phyloP scores from a whole-genome alignment of 2,113 vertebrate species.

The Sclerurus mexicanus region DNA sequence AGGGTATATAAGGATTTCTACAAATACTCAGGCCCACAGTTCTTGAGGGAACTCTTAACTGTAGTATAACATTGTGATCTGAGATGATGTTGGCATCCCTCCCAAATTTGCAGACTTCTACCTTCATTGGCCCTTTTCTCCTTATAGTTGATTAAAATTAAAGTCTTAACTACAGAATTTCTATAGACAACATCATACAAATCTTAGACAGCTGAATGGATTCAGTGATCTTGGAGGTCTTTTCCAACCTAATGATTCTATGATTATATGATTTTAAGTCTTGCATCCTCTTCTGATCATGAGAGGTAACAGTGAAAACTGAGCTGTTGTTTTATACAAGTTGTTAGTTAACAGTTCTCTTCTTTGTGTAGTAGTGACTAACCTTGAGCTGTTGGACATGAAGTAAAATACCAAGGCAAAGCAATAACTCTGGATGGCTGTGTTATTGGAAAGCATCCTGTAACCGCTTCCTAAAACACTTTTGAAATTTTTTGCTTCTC shows the following conservation, averaged over 20 bases:
- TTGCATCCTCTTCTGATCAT: neutral
- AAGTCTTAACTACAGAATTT: neutral
- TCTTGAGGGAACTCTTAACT: neutral
- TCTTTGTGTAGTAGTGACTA: neutral
- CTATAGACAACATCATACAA: neutral
- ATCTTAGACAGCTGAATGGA: neutral
- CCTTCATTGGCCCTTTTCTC: neutral
- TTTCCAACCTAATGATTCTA: neutral
- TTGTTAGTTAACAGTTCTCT: neutral
- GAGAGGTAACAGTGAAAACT: neutral
- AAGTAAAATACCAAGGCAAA: neutral
- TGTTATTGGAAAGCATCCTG: neutral
- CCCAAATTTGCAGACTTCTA: neutral
- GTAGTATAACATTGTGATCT: neutral
- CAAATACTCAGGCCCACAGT: neutral
- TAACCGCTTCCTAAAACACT: neutral
- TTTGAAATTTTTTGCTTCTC: neutral
- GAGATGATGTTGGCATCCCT: neutral
- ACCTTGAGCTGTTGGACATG: neutral
- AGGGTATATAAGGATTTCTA: neutral
- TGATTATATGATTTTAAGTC: neutral
- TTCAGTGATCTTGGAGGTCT: neutral
- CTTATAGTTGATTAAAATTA: neutral
- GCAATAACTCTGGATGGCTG: neutral
- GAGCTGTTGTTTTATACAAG: neutral